Evolutionary conservation across 1,140 invertebrate genomes (phyloP).

Genomic region (Drosophila simulans): DNA sequence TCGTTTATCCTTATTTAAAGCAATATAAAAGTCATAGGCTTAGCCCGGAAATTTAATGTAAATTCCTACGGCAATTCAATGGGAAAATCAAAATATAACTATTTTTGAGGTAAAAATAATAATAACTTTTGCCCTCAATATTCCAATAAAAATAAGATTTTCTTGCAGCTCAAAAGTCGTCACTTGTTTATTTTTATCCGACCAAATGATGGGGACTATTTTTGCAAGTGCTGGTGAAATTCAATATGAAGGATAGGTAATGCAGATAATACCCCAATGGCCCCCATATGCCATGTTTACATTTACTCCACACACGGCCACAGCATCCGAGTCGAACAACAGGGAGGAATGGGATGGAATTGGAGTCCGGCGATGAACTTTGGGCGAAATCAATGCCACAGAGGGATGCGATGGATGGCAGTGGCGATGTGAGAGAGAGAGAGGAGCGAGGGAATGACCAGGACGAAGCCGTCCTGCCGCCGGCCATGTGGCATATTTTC

Average conservation of each 20-base stretch:
- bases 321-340: slow-evolving; percentile 18
- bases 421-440: no score
- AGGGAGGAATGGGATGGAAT: slow-evolving; percentile 19
- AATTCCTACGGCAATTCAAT: background rate
- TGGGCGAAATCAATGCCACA: slow-evolving; percentile 53
- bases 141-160: slow-evolving; percentile 8
- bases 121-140: background rate
- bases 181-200: slow-evolving; percentile 11
- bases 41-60: no score
- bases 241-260: slow-evolving; percentile 10
- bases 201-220: background rate
- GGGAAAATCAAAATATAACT: background rate
- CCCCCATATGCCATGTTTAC: slow-evolving; percentile 21
- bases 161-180: no score
- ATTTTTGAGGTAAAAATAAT: background rate
- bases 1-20: background rate
- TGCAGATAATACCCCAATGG: background rate
- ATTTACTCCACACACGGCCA: slow-evolving; percentile 7
- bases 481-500: slow-evolving; percentile 44
- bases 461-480: slow-evolving; percentile 25
- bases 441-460: background rate
- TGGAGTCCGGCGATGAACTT: slow-evolving; percentile 28
- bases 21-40: background rate
- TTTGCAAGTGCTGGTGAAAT: slow-evolving; percentile 21
- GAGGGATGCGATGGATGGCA: background rate